Percentiles rank a stretch among this genome's conserved stretches.
Evolutionary conservation across 1,140 invertebrate genomes (phyloP).

Genomic region (Trypoxylus dichotomus): DNA sequence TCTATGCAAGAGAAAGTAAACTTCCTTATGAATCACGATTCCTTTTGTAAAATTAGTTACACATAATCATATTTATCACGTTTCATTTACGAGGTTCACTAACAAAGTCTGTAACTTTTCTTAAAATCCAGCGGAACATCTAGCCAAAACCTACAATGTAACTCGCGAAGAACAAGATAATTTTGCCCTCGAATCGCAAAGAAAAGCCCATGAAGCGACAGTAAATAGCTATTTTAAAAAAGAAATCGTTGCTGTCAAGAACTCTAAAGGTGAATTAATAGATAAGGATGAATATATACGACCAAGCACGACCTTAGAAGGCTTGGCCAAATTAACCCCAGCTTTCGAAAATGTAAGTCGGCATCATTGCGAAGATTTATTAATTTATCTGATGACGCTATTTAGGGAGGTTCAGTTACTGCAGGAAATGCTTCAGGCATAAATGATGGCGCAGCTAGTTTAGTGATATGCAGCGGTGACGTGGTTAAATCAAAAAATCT

Average conservation of each 20-base stretch:
- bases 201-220: conserved; percentile 67
- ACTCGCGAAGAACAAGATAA: conserved; percentile 75
- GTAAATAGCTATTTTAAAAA: conserved; percentile 67
- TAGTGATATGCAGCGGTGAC: conserved; percentile 69
- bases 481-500: conserved; percentile 56
- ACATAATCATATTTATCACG: not conserved
- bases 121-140: conserved; percentile 70
- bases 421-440: conserved; percentile 80
- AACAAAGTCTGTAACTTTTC: not conserved
- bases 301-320: conserved; percentile 61
- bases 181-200: conserved; percentile 74
- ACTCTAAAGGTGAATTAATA: conserved; percentile 56
- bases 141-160: conserved; percentile 71
- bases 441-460: conserved; percentile 84
- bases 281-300: conserved; percentile 74
- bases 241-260: conserved; percentile 71
- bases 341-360: conserved; percentile 63
- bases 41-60: too few relatives aligned
- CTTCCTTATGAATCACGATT: conserved; percentile 13
- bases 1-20: not conserved
- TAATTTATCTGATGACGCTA: conserved; percentile 18
- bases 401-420: conserved; percentile 69
- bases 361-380: not conserved
- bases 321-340: conserved; percentile 64
- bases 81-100: conserved; percentile 13